Percentiles rank a stretch among this genome's conserved stretches.
These are phyloP conservation scores for Agrochola litura DNA, from an alignment of 2,888 invertebrate species.

Conservation along the genomic window DNA sequence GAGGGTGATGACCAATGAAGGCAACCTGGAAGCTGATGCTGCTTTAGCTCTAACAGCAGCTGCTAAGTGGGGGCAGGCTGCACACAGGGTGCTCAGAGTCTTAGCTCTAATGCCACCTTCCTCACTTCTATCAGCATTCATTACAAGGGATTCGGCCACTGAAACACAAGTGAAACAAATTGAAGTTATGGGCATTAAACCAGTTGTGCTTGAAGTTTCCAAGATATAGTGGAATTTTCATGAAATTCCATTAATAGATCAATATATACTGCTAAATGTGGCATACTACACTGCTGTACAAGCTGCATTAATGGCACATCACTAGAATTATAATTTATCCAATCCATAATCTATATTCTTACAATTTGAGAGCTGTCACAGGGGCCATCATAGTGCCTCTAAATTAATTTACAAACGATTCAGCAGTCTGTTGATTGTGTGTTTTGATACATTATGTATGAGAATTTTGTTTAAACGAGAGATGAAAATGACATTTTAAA, in stretches of 20 bases:
- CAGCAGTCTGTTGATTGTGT: neutral
- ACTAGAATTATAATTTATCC: neutral
- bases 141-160: conserved; percentile 96
- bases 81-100: conserved; percentile 95
- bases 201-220: neutral
- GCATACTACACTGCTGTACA: neutral
- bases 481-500: neutral
- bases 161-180: conserved; percentile 56
- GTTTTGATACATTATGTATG: neutral
- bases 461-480: neutral
- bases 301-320: neutral
- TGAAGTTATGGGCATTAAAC: neutral
- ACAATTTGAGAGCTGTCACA: neutral
- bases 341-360: neutral
- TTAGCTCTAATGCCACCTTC: conserved; percentile 96
- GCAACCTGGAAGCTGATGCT: conserved; percentile 97
- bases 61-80: conserved; percentile 97
- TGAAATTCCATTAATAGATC: neutral
- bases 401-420: neutral
- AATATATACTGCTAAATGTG: neutral
- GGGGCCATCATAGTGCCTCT: neutral
- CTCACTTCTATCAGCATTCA: conserved; percentile 96
- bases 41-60: conserved; percentile 96
- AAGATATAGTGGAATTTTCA: neutral
- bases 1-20: conserved; percentile 95